Conservation (phyloP, 2,888 invertebrate species). For the Willowsia nigromaculata region DNA sequence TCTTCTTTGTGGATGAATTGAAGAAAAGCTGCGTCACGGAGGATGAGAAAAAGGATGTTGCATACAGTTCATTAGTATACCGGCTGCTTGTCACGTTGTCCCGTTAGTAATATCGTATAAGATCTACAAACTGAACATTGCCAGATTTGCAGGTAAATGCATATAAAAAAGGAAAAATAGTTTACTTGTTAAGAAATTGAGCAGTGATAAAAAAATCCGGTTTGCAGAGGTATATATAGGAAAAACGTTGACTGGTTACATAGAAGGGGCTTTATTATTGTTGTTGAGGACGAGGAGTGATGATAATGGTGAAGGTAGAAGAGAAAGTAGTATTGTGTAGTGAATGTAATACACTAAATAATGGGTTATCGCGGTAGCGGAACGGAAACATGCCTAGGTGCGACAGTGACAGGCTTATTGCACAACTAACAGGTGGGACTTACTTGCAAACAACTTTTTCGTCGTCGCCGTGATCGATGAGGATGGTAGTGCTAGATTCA, state of each 20-base stretch:
- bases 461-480: constrained; percentile 36
- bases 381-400: constrained; percentile 63
- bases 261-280: constrained; percentile 30
- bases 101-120: constrained; percentile 18
- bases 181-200: constrained; percentile 25
- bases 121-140: not conserved
- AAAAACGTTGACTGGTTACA: constrained; percentile 27
- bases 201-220: constrained; percentile 33
- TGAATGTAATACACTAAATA: constrained; percentile 32
- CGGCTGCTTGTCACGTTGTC: not conserved
- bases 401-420: constrained; percentile 68
- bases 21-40: constrained; percentile 36
- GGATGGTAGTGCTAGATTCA: constrained; percentile 40
- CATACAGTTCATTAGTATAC: constrained; percentile 18
- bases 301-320: constrained; percentile 23
- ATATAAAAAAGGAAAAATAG: not conserved
- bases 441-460: constrained; percentile 32
- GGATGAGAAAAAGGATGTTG: constrained; percentile 12
- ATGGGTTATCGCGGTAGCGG: constrained; percentile 34
- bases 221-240: constrained; percentile 24
- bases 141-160: not conserved
- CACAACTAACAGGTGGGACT: constrained; percentile 68
- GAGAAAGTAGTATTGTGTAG: not conserved
- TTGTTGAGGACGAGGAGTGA: constrained; percentile 13
- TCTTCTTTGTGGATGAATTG: constrained; percentile 26